phyloP scores from a whole-genome alignment of 2,888 invertebrate genomes.

The Epinotia nisella region DNA sequence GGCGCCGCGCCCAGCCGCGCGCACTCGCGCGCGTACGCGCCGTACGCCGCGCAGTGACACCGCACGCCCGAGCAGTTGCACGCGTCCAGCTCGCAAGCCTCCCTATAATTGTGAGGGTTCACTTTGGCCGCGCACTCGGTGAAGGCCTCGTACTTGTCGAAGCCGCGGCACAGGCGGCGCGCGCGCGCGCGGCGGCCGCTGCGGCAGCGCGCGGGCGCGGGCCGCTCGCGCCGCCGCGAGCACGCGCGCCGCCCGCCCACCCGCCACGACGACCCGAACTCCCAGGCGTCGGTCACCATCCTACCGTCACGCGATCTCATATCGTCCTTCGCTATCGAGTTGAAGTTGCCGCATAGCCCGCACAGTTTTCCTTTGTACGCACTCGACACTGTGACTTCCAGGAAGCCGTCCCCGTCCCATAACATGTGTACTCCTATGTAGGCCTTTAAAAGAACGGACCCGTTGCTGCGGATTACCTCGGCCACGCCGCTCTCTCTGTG shows the following conservation, averaged over 20 bases:
- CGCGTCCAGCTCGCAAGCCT: conserved; percentile 94
- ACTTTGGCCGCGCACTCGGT: conserved; percentile 91
- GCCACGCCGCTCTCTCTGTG: conserved; percentile 85
- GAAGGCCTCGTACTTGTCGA: conserved; percentile 85
- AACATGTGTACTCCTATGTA: conserved; percentile 92
- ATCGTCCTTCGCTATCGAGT: conserved; percentile 94
- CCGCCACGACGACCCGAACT: conserved; percentile 96
- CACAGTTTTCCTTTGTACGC: conserved; percentile 91
- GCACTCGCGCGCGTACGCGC: conserved; percentile 95
- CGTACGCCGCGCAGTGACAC: conserved; percentile 96
- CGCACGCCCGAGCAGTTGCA: conserved; percentile 92
- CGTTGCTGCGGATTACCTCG: conserved; percentile 87
- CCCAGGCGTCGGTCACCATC: conserved; percentile 86
- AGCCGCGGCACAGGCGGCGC: conserved; percentile 80
- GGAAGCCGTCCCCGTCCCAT: conserved; percentile 97
- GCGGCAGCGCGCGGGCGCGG: conserved; percentile 75
- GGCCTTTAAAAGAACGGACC: conserved; percentile 87
- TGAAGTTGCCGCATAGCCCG: conserved; percentile 98
- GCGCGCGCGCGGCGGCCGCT: conserved; percentile 77
- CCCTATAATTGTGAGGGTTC: conserved; percentile 92
- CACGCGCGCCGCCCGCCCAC: conserved; percentile 92
- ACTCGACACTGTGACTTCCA: conserved; percentile 92
- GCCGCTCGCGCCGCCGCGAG: conserved; percentile 84
- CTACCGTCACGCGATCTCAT: conserved; percentile 89
- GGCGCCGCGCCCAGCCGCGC: conserved; percentile 89